Conservation (phyloP, 1,140 invertebrate species). For the Drosophila kohkoa region DNA sequence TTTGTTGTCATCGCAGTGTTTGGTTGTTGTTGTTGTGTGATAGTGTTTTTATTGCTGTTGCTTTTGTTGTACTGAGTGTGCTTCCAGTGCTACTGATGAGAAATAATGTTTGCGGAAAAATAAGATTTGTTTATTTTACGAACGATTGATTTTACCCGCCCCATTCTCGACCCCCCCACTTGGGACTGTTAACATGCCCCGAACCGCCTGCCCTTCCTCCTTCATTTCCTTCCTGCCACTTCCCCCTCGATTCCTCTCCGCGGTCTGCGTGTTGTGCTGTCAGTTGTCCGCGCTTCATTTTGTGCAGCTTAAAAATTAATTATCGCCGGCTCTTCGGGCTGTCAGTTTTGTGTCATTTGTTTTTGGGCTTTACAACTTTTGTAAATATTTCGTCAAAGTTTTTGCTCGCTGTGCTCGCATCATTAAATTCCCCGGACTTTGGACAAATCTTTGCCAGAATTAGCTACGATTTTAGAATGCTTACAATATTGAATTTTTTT, state of each 20-base stretch:
- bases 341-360: conserved; percentile 68
- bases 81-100: conserved; percentile 61
- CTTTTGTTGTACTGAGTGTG: conserved; percentile 39
- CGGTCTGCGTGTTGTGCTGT: conserved; percentile 8
- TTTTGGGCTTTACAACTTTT: conserved; percentile 64
- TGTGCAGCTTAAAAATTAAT: conserved; percentile 82
- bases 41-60: conserved; percentile 54
- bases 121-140: conserved; percentile 84
- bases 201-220: not conserved
- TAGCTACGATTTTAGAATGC: conserved; percentile 62
- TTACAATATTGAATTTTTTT: not conserved
- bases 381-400: conserved; percentile 75
- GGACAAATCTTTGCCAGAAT: conserved; percentile 52
- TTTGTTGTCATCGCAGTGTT: conserved; percentile 70
- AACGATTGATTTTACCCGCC: conserved; percentile 73
- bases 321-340: conserved; percentile 69
- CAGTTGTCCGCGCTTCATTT: conserved; percentile 73
- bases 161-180: not conserved
- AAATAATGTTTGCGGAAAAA: conserved; percentile 83
- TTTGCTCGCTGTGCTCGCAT: conserved; percentile 12
- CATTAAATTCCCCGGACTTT: conserved; percentile 46
- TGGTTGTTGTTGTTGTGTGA: conserved; percentile 38
- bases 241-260: conserved; percentile 1
- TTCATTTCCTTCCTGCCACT: not conserved
- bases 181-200: conserved; percentile 3